Conservation (phyloP, 1,140 invertebrate species). For the Sitodiplosis mosellana region DNA sequence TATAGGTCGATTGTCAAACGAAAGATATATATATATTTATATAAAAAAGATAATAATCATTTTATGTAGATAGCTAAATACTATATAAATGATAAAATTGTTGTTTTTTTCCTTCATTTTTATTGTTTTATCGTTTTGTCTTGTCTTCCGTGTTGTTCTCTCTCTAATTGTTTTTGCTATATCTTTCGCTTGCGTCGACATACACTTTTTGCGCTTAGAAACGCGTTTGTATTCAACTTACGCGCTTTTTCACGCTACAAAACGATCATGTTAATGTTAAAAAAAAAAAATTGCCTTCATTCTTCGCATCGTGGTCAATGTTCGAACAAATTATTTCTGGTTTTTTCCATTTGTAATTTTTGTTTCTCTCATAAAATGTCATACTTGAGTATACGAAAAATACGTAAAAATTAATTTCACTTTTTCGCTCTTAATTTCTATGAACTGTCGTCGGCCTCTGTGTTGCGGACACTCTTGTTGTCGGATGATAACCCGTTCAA, state of each 20-base stretch:
- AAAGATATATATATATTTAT: slow-evolving; percentile 15
- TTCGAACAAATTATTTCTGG: too few relatives aligned
- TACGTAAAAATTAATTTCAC: slow-evolving; percentile 1
- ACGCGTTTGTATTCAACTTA: neutral
- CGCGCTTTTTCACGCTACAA: neutral
- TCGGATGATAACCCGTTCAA: neutral
- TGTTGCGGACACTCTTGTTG: neutral
- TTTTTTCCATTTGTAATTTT: too few relatives aligned
- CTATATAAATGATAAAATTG: neutral
- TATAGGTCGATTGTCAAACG: slow-evolving; percentile 28
- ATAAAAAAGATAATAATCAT: slow-evolving; percentile 3
- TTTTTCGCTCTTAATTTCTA: neutral
- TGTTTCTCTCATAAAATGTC: neutral
- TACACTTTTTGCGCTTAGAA: too few relatives aligned
- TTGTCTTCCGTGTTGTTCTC: slow-evolving; percentile 15
- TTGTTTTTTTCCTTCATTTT: neutral
- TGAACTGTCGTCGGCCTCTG: slow-evolving; percentile 3
- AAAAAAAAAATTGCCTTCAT: too few relatives aligned
- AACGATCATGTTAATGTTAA: neutral
- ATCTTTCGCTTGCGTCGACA: too few relatives aligned
- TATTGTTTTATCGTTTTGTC: slow-evolving; percentile 2
- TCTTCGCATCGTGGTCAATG: too few relatives aligned
- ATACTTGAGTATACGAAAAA: neutral
- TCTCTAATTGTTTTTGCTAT: too few relatives aligned
- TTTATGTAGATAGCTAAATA: slow-evolving; percentile 3